Percentiles rank a stretch among this genome's conserved stretches.
These are phyloP conservation scores for Molossus alvarezi DNA, from an alignment of 2,797 vertebrate species.

Conservation along the genomic window DNA sequence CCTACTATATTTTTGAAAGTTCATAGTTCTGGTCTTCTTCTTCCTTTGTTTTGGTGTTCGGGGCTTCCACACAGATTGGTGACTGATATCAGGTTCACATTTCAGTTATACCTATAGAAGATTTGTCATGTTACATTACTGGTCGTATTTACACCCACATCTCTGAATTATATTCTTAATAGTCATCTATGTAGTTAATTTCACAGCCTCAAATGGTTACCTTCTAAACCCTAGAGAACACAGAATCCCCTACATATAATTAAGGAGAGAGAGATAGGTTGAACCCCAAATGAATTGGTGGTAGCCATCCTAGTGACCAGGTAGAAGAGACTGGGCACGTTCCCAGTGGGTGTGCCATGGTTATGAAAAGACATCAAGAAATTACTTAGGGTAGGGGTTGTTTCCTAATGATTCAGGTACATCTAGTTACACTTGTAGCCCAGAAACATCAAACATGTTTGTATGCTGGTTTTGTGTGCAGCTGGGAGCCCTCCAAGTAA, in stretches of 20 bases:
- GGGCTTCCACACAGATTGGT: not conserved
- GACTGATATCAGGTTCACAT: not conserved
- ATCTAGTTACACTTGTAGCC: not conserved
- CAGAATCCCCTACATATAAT: not conserved
- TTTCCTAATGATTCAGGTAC: slow-evolving; percentile 55
- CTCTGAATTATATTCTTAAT: not conserved
- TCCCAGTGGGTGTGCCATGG: not conserved
- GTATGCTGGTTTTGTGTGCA: not conserved
- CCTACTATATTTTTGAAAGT: not conserved
- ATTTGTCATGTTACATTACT: not conserved
- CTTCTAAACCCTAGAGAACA: not conserved
- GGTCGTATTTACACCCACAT: not conserved
- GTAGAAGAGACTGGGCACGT: not conserved
- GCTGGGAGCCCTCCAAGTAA: slow-evolving; percentile 63
- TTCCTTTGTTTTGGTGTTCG: not conserved
- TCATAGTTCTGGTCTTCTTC: not conserved
- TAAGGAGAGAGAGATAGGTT: not conserved
- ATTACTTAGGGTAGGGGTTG: not conserved
- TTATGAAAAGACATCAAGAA: slow-evolving; percentile 40
- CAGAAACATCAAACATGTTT: slow-evolving; percentile 10
- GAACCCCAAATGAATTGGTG: not conserved
- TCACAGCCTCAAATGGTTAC: not conserved
- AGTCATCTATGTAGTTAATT: not conserved
- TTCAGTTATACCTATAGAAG: not conserved
- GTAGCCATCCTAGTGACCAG: not conserved